Conservation (phyloP, 2,888 invertebrate species). For the Caenorhabditis imperialis region DNA sequence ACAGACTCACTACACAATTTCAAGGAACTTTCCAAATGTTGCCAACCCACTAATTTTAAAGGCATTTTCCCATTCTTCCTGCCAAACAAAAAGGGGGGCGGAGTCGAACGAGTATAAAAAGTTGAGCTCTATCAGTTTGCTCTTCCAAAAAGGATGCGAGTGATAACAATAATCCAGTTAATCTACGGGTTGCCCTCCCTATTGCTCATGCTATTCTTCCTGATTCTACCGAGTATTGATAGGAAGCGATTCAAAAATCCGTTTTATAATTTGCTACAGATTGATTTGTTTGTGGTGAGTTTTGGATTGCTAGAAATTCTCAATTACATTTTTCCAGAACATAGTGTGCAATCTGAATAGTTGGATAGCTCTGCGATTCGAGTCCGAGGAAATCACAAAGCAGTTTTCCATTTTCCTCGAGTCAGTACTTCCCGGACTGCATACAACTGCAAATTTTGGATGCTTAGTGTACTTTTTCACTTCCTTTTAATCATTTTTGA, state of each 20-base stretch:
- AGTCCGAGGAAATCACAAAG: background rate
- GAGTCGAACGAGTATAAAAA: too few species aligned
- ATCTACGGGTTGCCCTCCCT: conserved; percentile 43
- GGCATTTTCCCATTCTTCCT: too few species aligned
- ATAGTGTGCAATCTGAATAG: conserved; percentile 32
- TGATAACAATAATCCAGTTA: conserved; percentile 20
- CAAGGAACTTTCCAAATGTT: too few species aligned
- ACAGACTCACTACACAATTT: too few species aligned
- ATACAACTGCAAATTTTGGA: background rate
- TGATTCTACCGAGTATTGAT: conserved; percentile 13
- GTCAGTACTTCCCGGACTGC: background rate
- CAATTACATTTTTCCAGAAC: conserved; percentile 21
- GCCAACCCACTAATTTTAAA: too few species aligned
- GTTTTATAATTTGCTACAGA: conserved; percentile 28
- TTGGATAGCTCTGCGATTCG: conserved; percentile 28
- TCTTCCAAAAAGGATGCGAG: conserved; percentile 5
- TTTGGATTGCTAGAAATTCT: background rate
- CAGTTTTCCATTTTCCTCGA: conserved; percentile 10
- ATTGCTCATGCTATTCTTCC: conserved; percentile 28
- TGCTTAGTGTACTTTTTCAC: conserved; percentile 2
- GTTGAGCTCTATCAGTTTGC: too few species aligned
- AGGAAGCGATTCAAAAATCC: conserved; percentile 22
- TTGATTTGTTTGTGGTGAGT: conserved; percentile 40
- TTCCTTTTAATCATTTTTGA: too few species aligned
- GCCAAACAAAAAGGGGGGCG: too few species aligned